Percentiles rank a stretch among this genome's conserved stretches.
These are phyloP conservation scores for Grapholita molesta DNA, from an alignment of 1,140 invertebrate species.

Conservation along the genomic window DNA sequence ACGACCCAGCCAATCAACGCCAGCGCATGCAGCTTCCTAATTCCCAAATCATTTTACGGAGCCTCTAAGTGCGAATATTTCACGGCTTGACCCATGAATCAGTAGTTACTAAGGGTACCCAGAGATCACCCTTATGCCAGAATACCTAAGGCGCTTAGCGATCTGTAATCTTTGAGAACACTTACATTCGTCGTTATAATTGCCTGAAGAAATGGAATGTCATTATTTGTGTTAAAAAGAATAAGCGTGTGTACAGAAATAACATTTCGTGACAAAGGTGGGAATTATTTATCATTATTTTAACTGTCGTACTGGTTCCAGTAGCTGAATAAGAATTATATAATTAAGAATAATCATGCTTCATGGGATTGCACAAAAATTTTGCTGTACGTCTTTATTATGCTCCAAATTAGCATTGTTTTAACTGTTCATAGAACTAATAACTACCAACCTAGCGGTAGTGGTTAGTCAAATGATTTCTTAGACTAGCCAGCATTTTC, in stretches of 20 bases:
- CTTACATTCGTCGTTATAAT: constrained; percentile 23
- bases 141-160: not conserved
- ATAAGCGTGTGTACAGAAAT: constrained; percentile 26
- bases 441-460: too few species aligned
- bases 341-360: constrained; percentile 29
- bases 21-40: not conserved
- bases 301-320: constrained; percentile 13
- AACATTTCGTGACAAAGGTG: constrained; percentile 31
- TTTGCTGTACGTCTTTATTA: not conserved
- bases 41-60: not conserved
- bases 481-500: too few species aligned
- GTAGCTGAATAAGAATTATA: constrained; percentile 25
- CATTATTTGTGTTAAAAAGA: constrained; percentile 28
- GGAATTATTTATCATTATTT: constrained; percentile 27
- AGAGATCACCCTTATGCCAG: not conserved
- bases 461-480: too few species aligned
- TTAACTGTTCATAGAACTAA: not conserved
- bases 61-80: not conserved
- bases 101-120: not conserved
- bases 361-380: not conserved
- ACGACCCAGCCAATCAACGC: not conserved
- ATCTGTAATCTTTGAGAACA: not conserved
- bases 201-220: constrained; percentile 28
- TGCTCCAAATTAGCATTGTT: not conserved
- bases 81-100: not conserved